Conservation (phyloP, 2,797 vertebrate genomes). For the Mus spretus region DNA sequence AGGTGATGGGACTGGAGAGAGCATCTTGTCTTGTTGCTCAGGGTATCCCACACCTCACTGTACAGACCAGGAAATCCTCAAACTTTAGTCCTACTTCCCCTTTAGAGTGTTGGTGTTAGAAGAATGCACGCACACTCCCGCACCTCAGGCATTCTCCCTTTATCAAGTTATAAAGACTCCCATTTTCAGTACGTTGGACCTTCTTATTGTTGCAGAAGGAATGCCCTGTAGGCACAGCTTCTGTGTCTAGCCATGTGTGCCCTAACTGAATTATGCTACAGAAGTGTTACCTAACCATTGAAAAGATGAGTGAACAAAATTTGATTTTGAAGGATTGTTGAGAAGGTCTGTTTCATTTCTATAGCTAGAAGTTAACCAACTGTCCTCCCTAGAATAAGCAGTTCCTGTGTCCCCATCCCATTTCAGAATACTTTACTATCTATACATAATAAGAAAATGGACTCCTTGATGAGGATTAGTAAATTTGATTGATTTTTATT, state of each 20-base stretch:
- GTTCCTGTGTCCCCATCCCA: background rate
- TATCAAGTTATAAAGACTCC: background rate
- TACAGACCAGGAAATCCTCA: background rate
- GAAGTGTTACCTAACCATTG: background rate
- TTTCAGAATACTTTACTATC: background rate
- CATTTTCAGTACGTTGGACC: background rate
- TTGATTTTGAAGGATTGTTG: conserved; percentile 12
- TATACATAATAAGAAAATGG: background rate
- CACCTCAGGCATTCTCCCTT: background rate
- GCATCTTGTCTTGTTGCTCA: background rate
- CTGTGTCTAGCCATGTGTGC: background rate
- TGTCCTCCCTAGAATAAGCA: background rate
- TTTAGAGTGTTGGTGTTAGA: background rate
- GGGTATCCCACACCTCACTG: background rate
- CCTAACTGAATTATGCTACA: background rate
- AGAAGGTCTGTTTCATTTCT: background rate
- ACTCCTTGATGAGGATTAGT: background rate
- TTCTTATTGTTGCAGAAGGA: background rate
- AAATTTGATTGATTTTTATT: background rate
- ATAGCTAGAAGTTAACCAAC: background rate
- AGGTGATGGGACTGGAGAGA: background rate
- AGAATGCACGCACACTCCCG: background rate
- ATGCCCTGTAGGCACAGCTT: background rate
- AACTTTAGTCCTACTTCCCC: background rate
- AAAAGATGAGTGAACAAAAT: background rate